Evolutionary conservation across 1,140 invertebrate genomes (phyloP).

Genomic region (Eriocheir sinensis): DNA sequence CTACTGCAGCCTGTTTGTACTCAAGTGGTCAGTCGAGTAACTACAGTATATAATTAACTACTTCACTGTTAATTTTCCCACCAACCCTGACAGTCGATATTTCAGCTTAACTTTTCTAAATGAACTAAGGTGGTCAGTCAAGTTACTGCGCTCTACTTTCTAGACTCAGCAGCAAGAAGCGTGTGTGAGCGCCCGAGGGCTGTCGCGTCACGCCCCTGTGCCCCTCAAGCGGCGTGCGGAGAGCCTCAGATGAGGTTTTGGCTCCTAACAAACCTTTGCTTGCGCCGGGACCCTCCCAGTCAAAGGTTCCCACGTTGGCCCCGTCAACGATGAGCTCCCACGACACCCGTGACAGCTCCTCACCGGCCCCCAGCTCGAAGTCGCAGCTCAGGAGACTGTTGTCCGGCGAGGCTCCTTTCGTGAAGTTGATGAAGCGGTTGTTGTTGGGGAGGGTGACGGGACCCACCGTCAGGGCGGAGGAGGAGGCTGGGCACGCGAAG

Average conservation of each 20-base stretch:
- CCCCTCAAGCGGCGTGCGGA: no score
- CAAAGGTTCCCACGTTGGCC: not conserved
- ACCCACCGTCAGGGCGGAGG: not conserved
- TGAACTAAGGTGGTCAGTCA: no score
- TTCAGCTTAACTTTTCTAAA: no score
- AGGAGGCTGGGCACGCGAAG: not conserved
- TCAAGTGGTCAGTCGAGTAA: no score
- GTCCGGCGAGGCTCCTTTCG: conserved; percentile 35
- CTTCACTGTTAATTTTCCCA: no score
- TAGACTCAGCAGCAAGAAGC: no score
- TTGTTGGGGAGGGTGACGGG: conserved; percentile 43
- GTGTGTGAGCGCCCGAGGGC: no score
- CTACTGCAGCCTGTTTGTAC: no score
- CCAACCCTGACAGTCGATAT: no score
- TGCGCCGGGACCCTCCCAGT: not conserved
- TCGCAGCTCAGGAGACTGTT: conserved; percentile 57
- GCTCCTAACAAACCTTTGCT: not conserved
- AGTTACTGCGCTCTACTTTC: no score
- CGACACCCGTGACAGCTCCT: not conserved
- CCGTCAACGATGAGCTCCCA: not conserved
- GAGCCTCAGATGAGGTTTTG: not conserved
- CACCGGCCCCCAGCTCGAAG: conserved; percentile 9
- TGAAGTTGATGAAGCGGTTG: conserved; percentile 48
- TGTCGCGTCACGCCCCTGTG: no score
- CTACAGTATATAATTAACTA: no score